A percentile compares a stretch with the other conserved stretches of the same genome.
phyloP scores from a whole-genome alignment of 2,888 invertebrate genomes.

The Pardosa pseudoannulata region DNA sequence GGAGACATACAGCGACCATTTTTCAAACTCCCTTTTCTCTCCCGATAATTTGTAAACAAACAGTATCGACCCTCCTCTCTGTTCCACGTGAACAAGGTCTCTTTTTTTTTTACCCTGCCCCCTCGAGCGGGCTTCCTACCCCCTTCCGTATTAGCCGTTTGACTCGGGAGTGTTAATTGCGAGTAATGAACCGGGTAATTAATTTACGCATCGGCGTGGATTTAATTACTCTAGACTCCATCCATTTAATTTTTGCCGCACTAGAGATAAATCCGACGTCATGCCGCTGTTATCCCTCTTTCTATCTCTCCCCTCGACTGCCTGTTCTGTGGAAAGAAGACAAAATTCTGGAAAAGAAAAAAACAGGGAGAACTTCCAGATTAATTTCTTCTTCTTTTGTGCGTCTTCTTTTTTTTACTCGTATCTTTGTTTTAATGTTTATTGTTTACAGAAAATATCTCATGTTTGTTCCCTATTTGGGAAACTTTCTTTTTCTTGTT shows the following conservation, averaged over 20 bases:
- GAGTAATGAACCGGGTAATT: constrained; percentile 68
- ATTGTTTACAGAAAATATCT: no score
- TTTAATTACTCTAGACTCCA: constrained; percentile 54
- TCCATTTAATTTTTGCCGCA: constrained; percentile 31
- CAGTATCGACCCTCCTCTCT: background rate
- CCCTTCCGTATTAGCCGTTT: constrained; percentile 54
- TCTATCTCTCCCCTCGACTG: no score
- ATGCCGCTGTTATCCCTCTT: constrained; percentile 23
- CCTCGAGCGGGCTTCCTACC: background rate
- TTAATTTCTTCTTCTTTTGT: no score
- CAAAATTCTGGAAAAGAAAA: no score
- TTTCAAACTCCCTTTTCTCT: background rate
- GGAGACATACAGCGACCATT: background rate
- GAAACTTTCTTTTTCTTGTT: no score
- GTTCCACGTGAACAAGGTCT: background rate
- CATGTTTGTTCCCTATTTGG: no score
- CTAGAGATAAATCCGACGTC: constrained; percentile 17
- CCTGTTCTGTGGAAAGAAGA: no score
- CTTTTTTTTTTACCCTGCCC: background rate
- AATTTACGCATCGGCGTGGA: constrained; percentile 58
- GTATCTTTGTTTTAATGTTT: no score
- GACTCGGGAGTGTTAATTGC: constrained; percentile 64
- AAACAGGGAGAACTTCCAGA: no score
- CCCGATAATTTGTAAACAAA: constrained; percentile 10
- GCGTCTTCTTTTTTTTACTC: no score